phyloP scores from a whole-genome alignment of 1,140 invertebrate genomes.

The Heliconius hermathena region DNA sequence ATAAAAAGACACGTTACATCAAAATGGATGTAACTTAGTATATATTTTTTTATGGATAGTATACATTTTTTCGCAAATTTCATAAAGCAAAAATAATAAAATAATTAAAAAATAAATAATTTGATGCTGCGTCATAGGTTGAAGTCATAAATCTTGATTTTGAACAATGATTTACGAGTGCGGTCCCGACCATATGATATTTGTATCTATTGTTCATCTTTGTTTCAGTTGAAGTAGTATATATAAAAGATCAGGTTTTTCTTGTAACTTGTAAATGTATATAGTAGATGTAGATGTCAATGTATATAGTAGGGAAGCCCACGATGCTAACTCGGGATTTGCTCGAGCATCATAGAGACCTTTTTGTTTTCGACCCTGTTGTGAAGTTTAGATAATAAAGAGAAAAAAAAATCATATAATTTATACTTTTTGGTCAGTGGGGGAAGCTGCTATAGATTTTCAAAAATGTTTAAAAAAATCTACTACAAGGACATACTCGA shows the following conservation, averaged over 20 bases:
- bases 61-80: neutral
- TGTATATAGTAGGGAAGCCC: neutral
- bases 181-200: neutral
- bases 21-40: no score
- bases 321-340: neutral
- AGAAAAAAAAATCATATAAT: no score
- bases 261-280: neutral
- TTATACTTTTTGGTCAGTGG: no score
- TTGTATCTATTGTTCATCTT: neutral
- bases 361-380: no score
- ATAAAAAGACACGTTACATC: no score
- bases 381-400: no score
- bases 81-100: neutral
- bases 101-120: slow-evolving; percentile 1
- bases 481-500: no score
- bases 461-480: no score
- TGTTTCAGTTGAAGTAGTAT: neutral
- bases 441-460: no score
- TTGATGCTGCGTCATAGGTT: neutral
- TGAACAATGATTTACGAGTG: neutral
- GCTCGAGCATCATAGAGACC: no score
- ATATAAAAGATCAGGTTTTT: neutral
- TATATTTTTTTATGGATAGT: neutral
- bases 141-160: slow-evolving; percentile 8
- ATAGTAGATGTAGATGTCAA: neutral